Base-by-base conservation (phyloP, 2,113 vertebrate species). In the Sardina pilchardus region DNA sequence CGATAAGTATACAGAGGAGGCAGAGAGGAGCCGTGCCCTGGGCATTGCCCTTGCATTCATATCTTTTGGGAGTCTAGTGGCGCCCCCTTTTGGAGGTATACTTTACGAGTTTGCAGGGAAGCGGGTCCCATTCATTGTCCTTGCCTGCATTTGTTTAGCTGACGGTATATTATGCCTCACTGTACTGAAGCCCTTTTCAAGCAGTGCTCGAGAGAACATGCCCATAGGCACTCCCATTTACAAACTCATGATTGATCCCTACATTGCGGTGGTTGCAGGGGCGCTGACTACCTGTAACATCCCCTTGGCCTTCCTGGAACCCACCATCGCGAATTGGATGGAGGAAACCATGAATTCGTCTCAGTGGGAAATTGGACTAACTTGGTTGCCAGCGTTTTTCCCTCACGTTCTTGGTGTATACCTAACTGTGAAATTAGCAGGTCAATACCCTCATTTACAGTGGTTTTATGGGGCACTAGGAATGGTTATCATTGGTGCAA, bases 321-420 rank as follows among this genome's bases (percentile, higher is more conserved):
- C 98, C 89, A 99, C 98, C 67, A 98, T 99, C 1, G 96, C 98
- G 90, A 97, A 95, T 82, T 99, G 98, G 98, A 99, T 99, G 98
- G 95, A 95, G 86, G 94, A 94, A 0, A 97, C 92, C 81, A 99
- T 99, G 98, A 88, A 96, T 0, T 92, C 98, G 67, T 96, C 92
- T 5, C 94, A 99, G 90, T 99, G 97, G 98, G 92, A 99, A 93
- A 97, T 97, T 89, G 98, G 98, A 88, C 95, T 99, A 90, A 97
- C 95, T 14, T 99, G 98, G 98, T 94, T 99, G 85, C 98, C 98
- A 1, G 97, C 98, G 85, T 99, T 99, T 87, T 96, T 99, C 91
- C 98, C 98, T 34, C 97, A 99, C 53, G 93, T 99, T 84, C 92
- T 99, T 45, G 98, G 98, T 0, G 98, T 99, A 43, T 99, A 95